Evolutionary conservation across 1,140 invertebrate genomes (phyloP), one percentile per base, ranked within the genome.

Genomic region (Armadillidium nasatum): DNA sequence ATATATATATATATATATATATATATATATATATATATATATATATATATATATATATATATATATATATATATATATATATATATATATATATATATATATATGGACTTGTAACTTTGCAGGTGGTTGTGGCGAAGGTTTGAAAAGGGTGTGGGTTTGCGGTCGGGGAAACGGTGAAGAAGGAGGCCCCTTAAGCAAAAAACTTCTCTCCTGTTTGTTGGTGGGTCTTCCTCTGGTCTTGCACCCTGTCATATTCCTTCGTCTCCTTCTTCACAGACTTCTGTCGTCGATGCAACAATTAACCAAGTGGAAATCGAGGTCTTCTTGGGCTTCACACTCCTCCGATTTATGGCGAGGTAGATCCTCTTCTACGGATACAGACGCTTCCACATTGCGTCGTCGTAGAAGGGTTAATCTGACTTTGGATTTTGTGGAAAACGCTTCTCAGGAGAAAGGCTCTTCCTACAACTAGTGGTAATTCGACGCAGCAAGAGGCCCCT

Each of bases 191-290:
- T 67, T 79, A 73, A 74, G 78, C 13, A 71, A 73, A 13, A 75
- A 77, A 1, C 73, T 81, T 22, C 74, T 79, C 23, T 79, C 78
- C 46, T 81, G 80, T 45, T 76, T 87, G 75, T 81, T 87, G 66
- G 82, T 85, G 4, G 86, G 85, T 73, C 85, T 89, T 66, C 88
- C 89, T 0, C 84, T 87, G 74, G 83, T 89, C 15, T 84, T 89
- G 44, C 88, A 88, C 81, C 89, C 89, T 0, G 83, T 89, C 7
- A 88, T 90, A 15, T 83, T 90, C 10, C 82, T 90, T 13, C 83
- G 89, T 10, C 84, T 90, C 6, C 84, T 90, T 22, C 85, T 88
- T 69, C 89, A 90, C 82, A 85, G 88, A 69, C 84, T 90, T 21
- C 87, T 87, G 2, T 86, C 85, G n/a, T 86, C 86, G n/a, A 83